phyloP scores from a whole-genome alignment of 2,797 vertebrate genomes.

The Lagodon rhomboides region DNA sequence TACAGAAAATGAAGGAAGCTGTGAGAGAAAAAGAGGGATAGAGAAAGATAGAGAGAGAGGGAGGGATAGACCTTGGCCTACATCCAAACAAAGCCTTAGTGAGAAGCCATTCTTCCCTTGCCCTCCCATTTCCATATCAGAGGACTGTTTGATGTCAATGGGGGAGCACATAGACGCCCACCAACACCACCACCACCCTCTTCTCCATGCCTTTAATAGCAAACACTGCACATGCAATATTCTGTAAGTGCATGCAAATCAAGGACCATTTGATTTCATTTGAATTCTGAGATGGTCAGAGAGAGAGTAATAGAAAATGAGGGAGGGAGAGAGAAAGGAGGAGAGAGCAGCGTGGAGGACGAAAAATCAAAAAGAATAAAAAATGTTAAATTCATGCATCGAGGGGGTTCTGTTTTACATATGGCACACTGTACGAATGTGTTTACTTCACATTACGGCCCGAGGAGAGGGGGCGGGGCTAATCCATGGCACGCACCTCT shows the following conservation, averaged over 20 bases:
- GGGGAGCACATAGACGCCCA: constrained; percentile 89
- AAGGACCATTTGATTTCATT: constrained; percentile 90
- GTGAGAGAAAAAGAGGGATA: constrained; percentile 48
- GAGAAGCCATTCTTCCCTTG: constrained; percentile 89
- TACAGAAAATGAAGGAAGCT: constrained; percentile 42
- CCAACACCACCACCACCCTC: constrained; percentile 77
- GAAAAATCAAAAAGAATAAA: constrained; percentile 83
- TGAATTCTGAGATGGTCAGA: constrained; percentile 87
- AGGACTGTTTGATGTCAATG: constrained; percentile 97
- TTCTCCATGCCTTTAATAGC: constrained; percentile 90
- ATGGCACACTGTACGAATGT: constrained; percentile 71
- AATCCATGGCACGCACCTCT: constrained; percentile 68
- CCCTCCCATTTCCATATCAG: constrained; percentile 96
- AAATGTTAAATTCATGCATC: constrained; percentile 80
- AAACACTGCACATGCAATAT: constrained; percentile 92
- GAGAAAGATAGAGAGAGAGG: constrained; percentile 53
- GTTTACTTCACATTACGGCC: constrained; percentile 74
- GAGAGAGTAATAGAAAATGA: constrained; percentile 49
- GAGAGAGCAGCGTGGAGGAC: constrained; percentile 37
- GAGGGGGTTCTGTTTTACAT: constrained; percentile 76
- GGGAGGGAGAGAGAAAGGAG: constrained; percentile 35
- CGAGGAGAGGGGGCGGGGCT: constrained; percentile 18
- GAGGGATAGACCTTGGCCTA: constrained; percentile 88
- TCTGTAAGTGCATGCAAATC: constrained; percentile 89
- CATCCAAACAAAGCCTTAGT: constrained; percentile 91